Base-by-base conservation (phyloP, 2,888 invertebrate species). In the Frankliniella intonsa region DNA sequence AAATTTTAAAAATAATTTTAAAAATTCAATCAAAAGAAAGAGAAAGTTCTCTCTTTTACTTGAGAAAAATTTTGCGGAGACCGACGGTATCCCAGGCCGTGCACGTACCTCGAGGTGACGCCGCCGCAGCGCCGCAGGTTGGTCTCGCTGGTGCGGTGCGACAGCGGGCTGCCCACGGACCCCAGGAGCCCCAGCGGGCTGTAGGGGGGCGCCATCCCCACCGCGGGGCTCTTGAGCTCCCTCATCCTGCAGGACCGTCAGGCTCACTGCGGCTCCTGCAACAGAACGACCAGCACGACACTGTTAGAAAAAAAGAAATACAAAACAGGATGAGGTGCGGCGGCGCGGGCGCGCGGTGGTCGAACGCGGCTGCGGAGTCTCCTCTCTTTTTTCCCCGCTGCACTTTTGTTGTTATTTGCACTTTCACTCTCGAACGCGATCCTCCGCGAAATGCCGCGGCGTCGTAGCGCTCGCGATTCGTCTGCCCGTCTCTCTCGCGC, bases 71-170 rank as follows among this genome's bases (percentile, higher is more conserved):
- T n/a, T n/a, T n/a, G n/a, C n/a, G n/a, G n/a, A n/a, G n/a, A n/a
- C n/a, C n/a, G n/a, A n/a, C n/a, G n/a, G n/a, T n/a, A n/a, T n/a
- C n/a, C n/a, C n/a, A n/a, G n/a, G n/a, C n/a, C 38, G 38, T 38
- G 38, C 51, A 38, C 25, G 8, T 10, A 76, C 69, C 69, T 76
- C 1, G 69, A 76, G 11, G 22, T 25, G 69, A 25, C 69, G 3
- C 69, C 69, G 10, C 69, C 69, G 12, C 69, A 76, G 69, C 69
- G 69, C 7, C 69, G 69, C 69, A 76, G 69, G 69, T 76, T 76
- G 69, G 69, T 25, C 69, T 76, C 69, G 69, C 69, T 76, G 69
- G 69, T 76, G 22, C 69, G 69, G 69, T 76, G 69, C 69, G 69
- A 76, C 69, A 76, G 69, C 11, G 69, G 22, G 25, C 25, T 8